Evolutionary conservation across 92 coral and sea anemone genomes (phyloP).

Genomic region (Bergia puertoricense): DNA sequence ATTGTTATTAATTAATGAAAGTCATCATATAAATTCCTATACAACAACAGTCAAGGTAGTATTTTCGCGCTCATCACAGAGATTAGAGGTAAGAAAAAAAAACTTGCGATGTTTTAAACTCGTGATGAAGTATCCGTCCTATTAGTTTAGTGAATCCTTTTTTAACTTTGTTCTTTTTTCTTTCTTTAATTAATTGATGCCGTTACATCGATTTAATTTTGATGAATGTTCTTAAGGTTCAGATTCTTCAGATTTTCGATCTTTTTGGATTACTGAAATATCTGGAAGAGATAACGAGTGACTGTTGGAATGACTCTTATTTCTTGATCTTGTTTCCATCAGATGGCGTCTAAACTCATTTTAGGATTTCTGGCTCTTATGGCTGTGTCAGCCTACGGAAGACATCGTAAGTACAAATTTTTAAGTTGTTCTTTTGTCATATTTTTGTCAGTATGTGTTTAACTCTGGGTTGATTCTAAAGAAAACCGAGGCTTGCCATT

Average conservation of each 20-base stretch:
- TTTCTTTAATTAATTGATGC: neutral
- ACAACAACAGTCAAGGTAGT: slow-evolving; percentile 60
- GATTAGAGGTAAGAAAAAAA: slow-evolving; percentile 41
- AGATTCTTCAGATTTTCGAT: too few relatives aligned
- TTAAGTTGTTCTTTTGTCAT: neutral
- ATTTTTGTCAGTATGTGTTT: neutral
- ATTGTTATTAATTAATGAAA: slow-evolving; percentile 67
- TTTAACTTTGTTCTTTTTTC: neutral
- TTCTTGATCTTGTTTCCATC: slow-evolving; percentile 22
- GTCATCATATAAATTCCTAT: slow-evolving; percentile 71
- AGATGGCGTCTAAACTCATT: slow-evolving; percentile 98
- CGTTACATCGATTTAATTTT: too few relatives aligned
- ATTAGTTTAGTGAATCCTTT: neutral
- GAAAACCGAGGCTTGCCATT: neutral
- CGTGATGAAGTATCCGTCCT: neutral
- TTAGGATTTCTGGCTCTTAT: slow-evolving; percentile 87
- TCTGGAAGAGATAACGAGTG: neutral
- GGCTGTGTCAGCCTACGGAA: slow-evolving; percentile 91
- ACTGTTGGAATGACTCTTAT: neutral
- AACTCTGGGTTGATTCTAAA: neutral
- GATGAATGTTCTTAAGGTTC: neutral
- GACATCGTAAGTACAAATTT: slow-evolving; percentile 78
- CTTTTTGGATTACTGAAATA: neutral
- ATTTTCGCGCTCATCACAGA: slow-evolving; percentile 28
- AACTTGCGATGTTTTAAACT: neutral